phyloP scores from a whole-genome alignment of 1,140 invertebrate genomes.

The Lasioglossum baleicum region DNA sequence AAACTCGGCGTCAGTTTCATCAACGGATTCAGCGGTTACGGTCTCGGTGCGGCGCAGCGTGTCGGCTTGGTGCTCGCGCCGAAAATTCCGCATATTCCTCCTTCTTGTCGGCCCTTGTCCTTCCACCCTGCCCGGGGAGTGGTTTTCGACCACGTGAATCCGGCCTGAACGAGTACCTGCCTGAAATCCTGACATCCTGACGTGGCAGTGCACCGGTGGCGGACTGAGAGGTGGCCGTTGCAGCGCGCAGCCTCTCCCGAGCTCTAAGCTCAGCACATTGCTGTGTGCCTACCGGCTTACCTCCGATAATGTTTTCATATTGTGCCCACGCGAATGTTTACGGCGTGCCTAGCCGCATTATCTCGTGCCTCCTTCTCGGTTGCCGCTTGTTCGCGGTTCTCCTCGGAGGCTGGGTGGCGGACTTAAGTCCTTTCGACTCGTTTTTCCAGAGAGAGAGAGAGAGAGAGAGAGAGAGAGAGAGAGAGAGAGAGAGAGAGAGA shows the following conservation, averaged over 20 bases:
- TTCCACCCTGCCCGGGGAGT: constrained; percentile 42
- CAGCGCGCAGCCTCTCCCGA: constrained; percentile 37
- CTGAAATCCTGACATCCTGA: constrained; percentile 71
- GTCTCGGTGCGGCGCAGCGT: background rate
- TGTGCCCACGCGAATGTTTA: constrained; percentile 57
- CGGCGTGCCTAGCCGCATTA: constrained; percentile 49
- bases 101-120: constrained; percentile 48
- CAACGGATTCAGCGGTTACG: constrained; percentile 21
- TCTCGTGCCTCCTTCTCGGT: constrained; percentile 37
- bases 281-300: constrained; percentile 72
- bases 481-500: background rate
- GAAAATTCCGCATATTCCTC: constrained; percentile 18
- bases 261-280: constrained; percentile 74
- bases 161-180: constrained; percentile 52
- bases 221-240: constrained; percentile 45
- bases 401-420: constrained; percentile 41
- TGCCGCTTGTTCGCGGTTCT: constrained; percentile 36
- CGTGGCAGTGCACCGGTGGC: constrained; percentile 59
- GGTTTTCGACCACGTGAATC: constrained; percentile 55
- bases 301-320: constrained; percentile 74
- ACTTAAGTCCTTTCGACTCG: constrained; percentile 43
- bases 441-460: constrained; percentile 8
- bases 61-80: background rate
- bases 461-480: background rate
- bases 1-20: constrained; percentile 36